Evolutionary conservation across 1,140 invertebrate genomes (phyloP).

Genomic region (Drosophila murphyi): DNA sequence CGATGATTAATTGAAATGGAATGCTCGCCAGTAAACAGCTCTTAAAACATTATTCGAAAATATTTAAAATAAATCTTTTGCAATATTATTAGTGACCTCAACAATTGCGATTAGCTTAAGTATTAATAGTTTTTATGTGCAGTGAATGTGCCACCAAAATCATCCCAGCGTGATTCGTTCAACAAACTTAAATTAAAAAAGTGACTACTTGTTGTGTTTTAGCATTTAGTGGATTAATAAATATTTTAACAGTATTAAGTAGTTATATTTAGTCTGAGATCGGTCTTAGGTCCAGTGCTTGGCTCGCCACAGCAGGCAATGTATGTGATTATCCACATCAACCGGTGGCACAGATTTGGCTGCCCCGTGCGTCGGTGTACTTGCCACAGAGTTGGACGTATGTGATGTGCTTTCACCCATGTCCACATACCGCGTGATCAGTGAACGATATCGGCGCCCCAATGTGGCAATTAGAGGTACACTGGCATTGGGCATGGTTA

Average conservation of each 20-base stretch:
- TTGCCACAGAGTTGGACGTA: slow-evolving; percentile 37
- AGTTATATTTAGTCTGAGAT: slow-evolving; percentile 49
- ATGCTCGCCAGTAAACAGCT: slow-evolving; percentile 25
- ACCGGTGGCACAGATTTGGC: slow-evolving; percentile 59
- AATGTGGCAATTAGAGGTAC: slow-evolving; percentile 89
- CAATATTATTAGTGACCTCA: not conserved
- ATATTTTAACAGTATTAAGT: slow-evolving; percentile 36
- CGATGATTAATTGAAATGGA: slow-evolving; percentile 54
- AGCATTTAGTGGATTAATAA: slow-evolving; percentile 23
- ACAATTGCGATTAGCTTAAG: slow-evolving; percentile 1
- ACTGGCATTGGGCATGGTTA: slow-evolving; percentile 79
- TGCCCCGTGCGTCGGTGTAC: slow-evolving; percentile 70
- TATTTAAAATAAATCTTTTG: not conserved
- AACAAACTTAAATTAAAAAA: slow-evolving; percentile 14
- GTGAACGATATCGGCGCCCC: slow-evolving; percentile 92
- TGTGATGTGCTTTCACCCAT: slow-evolving; percentile 56
- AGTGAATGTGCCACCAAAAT: slow-evolving; percentile 17
- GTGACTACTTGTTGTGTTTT: not conserved
- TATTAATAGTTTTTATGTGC: slow-evolving; percentile 8
- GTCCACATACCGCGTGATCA: slow-evolving; percentile 90
- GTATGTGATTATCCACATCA: slow-evolving; percentile 87
- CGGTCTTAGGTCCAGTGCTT: slow-evolving; percentile 88
- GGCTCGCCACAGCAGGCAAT: slow-evolving; percentile 89
- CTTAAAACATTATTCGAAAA: slow-evolving; percentile 4
- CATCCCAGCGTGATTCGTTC: not conserved